Percentiles rank a stretch among this genome's conserved stretches.
Conservation (phyloP, 2,888 invertebrate species). For the Amphipyra tragopoginis region DNA sequence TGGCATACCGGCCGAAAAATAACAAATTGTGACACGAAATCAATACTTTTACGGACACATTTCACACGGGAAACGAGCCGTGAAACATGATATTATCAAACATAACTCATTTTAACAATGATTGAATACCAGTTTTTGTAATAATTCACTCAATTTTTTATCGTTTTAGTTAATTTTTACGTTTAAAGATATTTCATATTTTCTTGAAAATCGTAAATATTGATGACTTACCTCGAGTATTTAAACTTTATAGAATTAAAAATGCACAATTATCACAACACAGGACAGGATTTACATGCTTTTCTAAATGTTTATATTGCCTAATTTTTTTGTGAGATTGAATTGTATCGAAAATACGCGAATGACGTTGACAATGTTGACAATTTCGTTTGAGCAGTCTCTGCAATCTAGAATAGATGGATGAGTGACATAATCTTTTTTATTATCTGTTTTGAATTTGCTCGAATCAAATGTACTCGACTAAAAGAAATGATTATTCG, state of each 20-base stretch:
- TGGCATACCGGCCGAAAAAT: slow-evolving; percentile 19
- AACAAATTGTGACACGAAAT: slow-evolving; percentile 19
- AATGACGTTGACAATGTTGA: no score
- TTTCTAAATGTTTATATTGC: slow-evolving; percentile 26
- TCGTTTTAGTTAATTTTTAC: slow-evolving; percentile 1
- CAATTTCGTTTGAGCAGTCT: no score
- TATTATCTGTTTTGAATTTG: slow-evolving; percentile 4
- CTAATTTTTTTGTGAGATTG: slow-evolving; percentile 15
- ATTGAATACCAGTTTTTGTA: slow-evolving; percentile 12
- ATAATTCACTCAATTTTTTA: slow-evolving; percentile 13
- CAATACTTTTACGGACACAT: slow-evolving; percentile 30
- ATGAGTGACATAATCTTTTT: slow-evolving; percentile 14
- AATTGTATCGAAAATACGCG: background rate
- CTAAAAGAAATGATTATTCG: no score
- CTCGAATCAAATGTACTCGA: no score
- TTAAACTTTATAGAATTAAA: slow-evolving; percentile 16
- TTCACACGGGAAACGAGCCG: slow-evolving; percentile 10
- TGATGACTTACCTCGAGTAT: slow-evolving; percentile 38
- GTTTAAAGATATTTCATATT: background rate
- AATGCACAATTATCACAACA: slow-evolving; percentile 32
- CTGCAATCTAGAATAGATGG: no score
- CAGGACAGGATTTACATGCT: slow-evolving; percentile 39
- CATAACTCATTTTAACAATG: background rate
- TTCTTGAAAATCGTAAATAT: background rate
- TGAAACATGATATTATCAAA: slow-evolving; percentile 14